These are phyloP conservation scores for Caiman crocodilus DNA, from an alignment of 2,797 vertebrate species.

Conservation along the genomic window DNA sequence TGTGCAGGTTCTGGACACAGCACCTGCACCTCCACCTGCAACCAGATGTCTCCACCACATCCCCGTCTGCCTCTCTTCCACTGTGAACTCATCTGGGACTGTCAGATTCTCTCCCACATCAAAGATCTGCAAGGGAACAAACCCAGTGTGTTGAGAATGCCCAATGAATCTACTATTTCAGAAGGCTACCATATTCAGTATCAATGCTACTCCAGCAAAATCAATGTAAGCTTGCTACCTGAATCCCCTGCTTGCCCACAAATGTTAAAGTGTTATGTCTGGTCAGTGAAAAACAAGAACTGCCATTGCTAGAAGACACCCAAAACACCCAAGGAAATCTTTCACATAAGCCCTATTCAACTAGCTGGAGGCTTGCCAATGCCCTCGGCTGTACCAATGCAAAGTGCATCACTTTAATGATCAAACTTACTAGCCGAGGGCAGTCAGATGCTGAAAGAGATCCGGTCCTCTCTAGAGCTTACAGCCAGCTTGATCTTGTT, in stretches of 20 bases:
- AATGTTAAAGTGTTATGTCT: background rate
- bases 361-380: conserved; percentile 7
- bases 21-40: conserved; percentile 94
- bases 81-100: conserved; percentile 96
- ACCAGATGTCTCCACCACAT: conserved; percentile 98
- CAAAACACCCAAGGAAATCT: accelerated
- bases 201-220: too few relatives aligned
- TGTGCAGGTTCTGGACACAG: conserved; percentile 94
- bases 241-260: background rate
- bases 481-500: background rate
- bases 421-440: conserved; percentile 17
- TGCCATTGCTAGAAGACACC: background rate
- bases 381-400: background rate
- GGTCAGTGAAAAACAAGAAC: background rate
- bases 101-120: conserved; percentile 96
- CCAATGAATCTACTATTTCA: background rate
- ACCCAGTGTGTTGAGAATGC: background rate
- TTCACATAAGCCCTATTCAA: background rate
- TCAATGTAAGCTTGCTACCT: background rate
- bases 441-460: background rate
- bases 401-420: background rate
- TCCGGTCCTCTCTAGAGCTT: background rate
- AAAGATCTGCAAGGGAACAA: conserved; percentile 87
- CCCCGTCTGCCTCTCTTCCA: conserved; percentile 93
- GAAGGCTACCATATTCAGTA: too few relatives aligned